phyloP scores from a whole-genome alignment of 1,140 invertebrate genomes.

The Brachionus angularis region DNA sequence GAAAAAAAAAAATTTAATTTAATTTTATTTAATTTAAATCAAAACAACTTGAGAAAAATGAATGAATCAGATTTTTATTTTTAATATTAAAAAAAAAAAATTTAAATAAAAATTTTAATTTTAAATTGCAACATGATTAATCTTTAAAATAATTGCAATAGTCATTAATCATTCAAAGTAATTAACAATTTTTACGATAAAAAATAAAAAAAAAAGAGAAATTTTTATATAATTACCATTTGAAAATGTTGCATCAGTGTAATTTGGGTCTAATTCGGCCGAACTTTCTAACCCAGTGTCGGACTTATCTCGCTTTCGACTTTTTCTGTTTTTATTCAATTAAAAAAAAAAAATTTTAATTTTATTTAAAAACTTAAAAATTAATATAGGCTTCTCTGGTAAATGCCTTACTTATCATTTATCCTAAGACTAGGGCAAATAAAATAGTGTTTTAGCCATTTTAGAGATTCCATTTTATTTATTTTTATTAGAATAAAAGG shows the following conservation, averaged over 20 bases:
- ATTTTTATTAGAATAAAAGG: no score
- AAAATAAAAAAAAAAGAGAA: neutral
- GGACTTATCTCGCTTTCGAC: slow-evolving; percentile 2
- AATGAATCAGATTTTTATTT: no score
- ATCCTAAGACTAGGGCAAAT: neutral
- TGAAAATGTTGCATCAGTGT: neutral
- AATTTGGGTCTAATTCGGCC: neutral
- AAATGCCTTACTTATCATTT: neutral
- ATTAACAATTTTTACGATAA: neutral
- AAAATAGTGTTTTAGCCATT: slow-evolving; percentile 6
- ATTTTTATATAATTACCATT: no score
- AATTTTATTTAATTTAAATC: no score
- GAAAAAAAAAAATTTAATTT: no score
- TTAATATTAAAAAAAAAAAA: no score
- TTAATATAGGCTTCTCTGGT: no score
- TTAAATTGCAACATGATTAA: no score
- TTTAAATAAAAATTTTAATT: no score
- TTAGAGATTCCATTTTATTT: slow-evolving; percentile 14
- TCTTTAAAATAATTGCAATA: no score
- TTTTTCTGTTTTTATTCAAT: slow-evolving; percentile 34
- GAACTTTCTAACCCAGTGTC: neutral
- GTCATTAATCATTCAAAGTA: no score
- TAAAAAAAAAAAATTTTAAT: slow-evolving; percentile 4
- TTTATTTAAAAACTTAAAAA: neutral
- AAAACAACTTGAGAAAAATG: no score